Base-by-base conservation (phyloP, 2,888 invertebrate genomes). In the Vanessa cardui region DNA sequence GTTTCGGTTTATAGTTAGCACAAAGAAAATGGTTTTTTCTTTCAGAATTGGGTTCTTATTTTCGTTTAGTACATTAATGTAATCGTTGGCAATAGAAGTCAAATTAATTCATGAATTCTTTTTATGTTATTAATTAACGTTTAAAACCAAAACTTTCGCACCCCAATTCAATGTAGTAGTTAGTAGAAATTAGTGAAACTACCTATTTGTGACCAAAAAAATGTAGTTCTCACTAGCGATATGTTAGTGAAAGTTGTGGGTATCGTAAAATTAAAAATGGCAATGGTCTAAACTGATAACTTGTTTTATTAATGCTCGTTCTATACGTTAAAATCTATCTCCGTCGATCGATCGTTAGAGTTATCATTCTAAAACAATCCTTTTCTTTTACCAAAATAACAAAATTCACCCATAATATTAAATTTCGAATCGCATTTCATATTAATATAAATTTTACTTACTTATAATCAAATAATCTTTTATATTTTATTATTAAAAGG, bases 231-330 rank as follows among this genome's bases (percentile, higher is more conserved):
- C 62, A 26, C 54, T 68, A 59, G 31, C 49, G 52, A 39, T 9
- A 12, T 39, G 82, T 78, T 82, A 90, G 91, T 90, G 91, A 92
- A 92, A 92, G 92, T 90, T 85, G 84, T 86, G 85, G 88, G 58
- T 56, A 90, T 88, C 86, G 84, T 87, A 88, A 31, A 89, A 89
- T 87, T 88, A 88, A 90, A 89, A 90, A 89, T 89, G 88, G 84
- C 86, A 81, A 83, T 83, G 86, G n/a, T 58, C 18, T 66, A 45
- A 31, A 56, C 49, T 61, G 61, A 71, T 74, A 77, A 79, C 80
- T 80, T 79, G 76, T 77, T 46, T 21, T 49, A n/a, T 31, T 15
- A 31, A n/a, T 47, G 16, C 18, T n/a, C 47, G 7, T 47, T 47
- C 7, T 18, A 18, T 7, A 6, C 47, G 8, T 47, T 47, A 47